Evolutionary conservation across 2,113 vertebrate species (phyloP).

Genomic region (Tinamus guttatus): DNA sequence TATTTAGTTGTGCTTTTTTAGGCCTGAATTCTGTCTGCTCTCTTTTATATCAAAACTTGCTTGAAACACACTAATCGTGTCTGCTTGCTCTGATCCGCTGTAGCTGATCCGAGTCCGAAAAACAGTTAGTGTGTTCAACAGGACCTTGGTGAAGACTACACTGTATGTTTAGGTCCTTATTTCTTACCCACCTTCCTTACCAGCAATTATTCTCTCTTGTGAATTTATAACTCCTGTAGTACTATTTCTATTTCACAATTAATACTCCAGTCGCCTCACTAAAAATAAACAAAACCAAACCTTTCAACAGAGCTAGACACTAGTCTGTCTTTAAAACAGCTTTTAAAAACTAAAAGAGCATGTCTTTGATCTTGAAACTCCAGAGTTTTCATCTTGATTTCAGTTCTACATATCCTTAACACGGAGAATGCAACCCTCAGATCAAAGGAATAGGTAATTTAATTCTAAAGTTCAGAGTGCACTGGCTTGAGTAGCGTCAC

Average conservation of each 20-base stretch:
- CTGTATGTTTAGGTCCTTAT: not conserved
- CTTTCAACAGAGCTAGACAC: not conserved
- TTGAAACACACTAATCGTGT: not conserved
- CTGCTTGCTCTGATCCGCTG: not conserved
- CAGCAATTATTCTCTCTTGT: not conserved
- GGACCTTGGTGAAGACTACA: not conserved
- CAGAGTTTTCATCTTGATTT: not conserved
- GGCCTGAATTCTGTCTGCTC: not conserved
- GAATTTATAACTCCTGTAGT: not conserved
- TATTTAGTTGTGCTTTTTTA: not conserved
- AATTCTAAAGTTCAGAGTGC: not conserved
- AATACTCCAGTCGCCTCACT: not conserved
- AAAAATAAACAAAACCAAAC: not conserved
- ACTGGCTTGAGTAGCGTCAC: not conserved
- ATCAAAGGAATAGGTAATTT: not conserved
- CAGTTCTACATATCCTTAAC: not conserved
- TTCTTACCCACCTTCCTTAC: not conserved
- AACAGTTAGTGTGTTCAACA: not conserved
- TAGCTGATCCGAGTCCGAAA: not conserved
- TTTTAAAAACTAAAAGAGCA: not conserved
- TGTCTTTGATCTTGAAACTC: not conserved
- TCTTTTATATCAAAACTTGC: not conserved
- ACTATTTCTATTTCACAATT: not conserved
- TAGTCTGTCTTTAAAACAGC: not conserved
- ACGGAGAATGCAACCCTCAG: not conserved